Evolutionary conservation across 1,140 invertebrate genomes (phyloP), one percentile per base, ranked within the genome.

Genomic region (Aphelinus certus): DNA sequence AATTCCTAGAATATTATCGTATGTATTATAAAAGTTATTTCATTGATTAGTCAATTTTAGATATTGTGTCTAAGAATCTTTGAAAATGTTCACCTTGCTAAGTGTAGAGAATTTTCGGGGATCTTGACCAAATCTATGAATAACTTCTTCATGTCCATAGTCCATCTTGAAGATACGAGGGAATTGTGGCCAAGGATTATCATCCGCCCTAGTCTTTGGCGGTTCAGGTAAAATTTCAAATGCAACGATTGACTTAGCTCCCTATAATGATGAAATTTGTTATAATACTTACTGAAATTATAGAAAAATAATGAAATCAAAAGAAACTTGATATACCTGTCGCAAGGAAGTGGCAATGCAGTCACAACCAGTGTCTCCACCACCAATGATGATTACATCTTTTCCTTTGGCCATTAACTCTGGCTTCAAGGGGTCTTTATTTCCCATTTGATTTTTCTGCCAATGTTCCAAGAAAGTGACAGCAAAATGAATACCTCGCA

Each of bases 301-400:
- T 26, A 26, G 26, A 26, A 26, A 26, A 26, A 7, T 42, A 62
- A 48, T 64, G 26, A 73, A 57, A 46, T 26, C 26, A 26, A 26
- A 26, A 26, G 26, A 26, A 26, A 53, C 4, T 7, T 60, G 56
- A 26, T 43, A 1, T 79, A 92, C 92, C 87, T 99, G 97, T 81
- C 98, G 91, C 9, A 99, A 90, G 2, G 97, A 97, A 2, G 98
- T 99, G 56, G 95, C 98, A 86, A 99, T 99, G 83, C 98, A 99
- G 90, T 99, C 98, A 88, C 96, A 98, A 0, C 98, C 98, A n/a
- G 98, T 99, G 85, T 99, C 98, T 47, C 98, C 98, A 9, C 98
- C 98, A 43, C 98, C 98, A 80, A 99, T 97, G 72, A 99, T 93
- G 76, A 99, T 93, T 3, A 99, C 97, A 87, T 98, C 90, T 86